Conservation (phyloP, 2,888 invertebrate species). For the Melieria omissa region DNA sequence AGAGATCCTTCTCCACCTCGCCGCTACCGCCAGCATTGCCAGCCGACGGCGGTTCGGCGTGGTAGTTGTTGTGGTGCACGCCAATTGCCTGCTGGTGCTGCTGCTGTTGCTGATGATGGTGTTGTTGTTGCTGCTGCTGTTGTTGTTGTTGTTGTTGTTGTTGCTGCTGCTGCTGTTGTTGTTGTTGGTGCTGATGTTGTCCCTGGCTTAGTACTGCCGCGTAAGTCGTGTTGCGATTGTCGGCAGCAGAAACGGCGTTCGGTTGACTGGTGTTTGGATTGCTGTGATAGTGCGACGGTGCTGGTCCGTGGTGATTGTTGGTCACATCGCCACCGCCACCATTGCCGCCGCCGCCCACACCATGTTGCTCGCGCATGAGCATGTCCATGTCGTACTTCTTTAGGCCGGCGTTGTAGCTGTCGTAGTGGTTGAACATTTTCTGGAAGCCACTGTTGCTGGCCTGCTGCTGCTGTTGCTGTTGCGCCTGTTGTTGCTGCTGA, state of each 20-base stretch:
- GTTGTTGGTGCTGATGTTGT: constrained; percentile 47
- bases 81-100: constrained; percentile 39
- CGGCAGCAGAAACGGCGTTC: constrained; percentile 38
- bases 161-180: constrained; percentile 38
- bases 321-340: constrained; percentile 20
- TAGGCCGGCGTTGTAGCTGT: constrained; percentile 53
- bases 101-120: constrained; percentile 32
- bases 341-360: constrained; percentile 35
- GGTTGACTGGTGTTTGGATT: constrained; percentile 40
- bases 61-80: constrained; percentile 43
- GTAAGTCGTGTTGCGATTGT: constrained; percentile 60
- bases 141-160: constrained; percentile 26
- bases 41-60: constrained; percentile 35
- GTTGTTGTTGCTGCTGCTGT: constrained; percentile 37
- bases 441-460: constrained; percentile 41
- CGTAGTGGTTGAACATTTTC: constrained; percentile 50
- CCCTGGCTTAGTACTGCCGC: constrained; percentile 67
- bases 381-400: constrained; percentile 60
- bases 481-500: constrained; percentile 15
- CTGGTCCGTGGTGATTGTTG: constrained; percentile 43
- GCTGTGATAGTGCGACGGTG: constrained; percentile 37
- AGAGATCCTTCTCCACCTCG: constrained; percentile 66
- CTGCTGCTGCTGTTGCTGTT: constrained; percentile 20
- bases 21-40: constrained; percentile 40
- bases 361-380: constrained; percentile 49